Base-by-base conservation (phyloP, 2,797 vertebrate genomes). In the Hybognathus amarus region DNA sequence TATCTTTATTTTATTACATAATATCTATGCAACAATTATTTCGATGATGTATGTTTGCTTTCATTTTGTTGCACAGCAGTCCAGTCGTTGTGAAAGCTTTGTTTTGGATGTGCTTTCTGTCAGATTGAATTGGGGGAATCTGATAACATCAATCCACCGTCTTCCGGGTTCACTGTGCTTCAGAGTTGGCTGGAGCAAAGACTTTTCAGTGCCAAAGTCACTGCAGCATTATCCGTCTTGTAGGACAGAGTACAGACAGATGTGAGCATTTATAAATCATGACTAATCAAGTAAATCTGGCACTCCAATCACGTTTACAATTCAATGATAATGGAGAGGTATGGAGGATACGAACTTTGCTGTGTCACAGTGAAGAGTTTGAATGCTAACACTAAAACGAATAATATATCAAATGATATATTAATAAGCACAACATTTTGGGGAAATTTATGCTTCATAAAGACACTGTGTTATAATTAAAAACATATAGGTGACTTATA, bases 81-180 rank as follows among this genome's bases (percentile, higher is more conserved):
- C 17, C n/a, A 10, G n/a, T 69, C 13, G 15, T 17, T 27, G 7
- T 10, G 13, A 27, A 10, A 47, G 24, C 7, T 5, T 66, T 38
- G 70, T 73, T 13, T 36, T 73, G 47, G 47, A 73, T 52, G 9
- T 52, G 27, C 47, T 52, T 47, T 73, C 47, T 52, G 70, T 73
- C 47, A 52, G 17, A 38, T 22, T 70, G n/a, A 20, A 22, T 20
- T 76, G 50, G 20, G 18, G 33, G 68, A 22, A 24, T 68, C 40
- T 47, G 68, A 70, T 70, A 70, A 70, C 69, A 71, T 52, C 47
- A 73, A 13, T 73, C 27, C 70, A 36, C 47, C 22, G 15, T 27
- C 42, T 27, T 27, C 7, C 47, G 47, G 18, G 47, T 33, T 52
- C 27, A 13, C 18, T 52, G 18, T 73, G 70, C 27, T 73, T 73